These are phyloP conservation scores for Tetramorium alpestre DNA, from an alignment of 1,140 invertebrate species.

Conservation along the genomic window DNA sequence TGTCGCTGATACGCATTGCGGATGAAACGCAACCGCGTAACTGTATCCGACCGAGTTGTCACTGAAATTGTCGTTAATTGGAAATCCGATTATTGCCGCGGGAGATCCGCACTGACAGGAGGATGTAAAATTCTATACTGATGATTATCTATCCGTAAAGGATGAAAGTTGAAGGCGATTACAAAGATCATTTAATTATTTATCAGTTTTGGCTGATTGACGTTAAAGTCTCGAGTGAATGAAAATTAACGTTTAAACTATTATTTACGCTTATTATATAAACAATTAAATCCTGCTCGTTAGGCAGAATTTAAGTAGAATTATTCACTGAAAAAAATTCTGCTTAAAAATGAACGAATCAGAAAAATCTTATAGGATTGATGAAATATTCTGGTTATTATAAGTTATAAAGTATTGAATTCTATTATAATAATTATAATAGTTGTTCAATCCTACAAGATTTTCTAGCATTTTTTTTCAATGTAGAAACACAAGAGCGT, in stretches of 20 bases:
- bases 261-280: not conserved
- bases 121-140: not conserved
- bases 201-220: not conserved
- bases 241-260: conserved; percentile 28
- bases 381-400: no score
- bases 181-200: conserved; percentile 11
- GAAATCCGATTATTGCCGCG: not conserved
- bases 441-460: no score
- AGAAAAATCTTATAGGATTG: no score
- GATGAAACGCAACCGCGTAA: conserved; percentile 6
- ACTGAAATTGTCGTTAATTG: conserved; percentile 15
- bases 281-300: conserved; percentile 5
- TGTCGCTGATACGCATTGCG: not conserved
- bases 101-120: no score
- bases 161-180: not conserved
- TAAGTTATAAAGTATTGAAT: no score
- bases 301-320: not conserved
- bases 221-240: not conserved
- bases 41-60: not conserved
- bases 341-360: no score
- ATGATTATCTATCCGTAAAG: not conserved
- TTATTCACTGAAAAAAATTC: no score
- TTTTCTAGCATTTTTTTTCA: no score
- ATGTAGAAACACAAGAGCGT: no score
- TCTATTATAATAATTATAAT: no score